These are phyloP conservation scores for Lasius platythorax DNA, from an alignment of 2,888 invertebrate species.

Conservation along the genomic window DNA sequence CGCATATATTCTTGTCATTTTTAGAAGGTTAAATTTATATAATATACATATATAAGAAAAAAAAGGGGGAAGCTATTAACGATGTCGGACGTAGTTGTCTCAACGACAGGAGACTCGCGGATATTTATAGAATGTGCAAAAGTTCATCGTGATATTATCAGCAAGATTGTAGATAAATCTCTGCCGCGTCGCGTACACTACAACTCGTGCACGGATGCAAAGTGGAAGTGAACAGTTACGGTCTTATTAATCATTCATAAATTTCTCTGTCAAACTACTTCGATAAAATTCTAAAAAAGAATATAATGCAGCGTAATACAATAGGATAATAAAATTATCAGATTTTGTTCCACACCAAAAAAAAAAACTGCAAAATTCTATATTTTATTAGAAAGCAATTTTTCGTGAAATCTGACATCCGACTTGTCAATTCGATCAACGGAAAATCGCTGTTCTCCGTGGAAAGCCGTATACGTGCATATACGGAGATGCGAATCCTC, in stretches of 20 bases:
- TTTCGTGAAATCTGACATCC: constrained; percentile 10
- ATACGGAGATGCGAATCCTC: not conserved
- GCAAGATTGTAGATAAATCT: constrained; percentile 50
- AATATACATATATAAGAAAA: constrained; percentile 47
- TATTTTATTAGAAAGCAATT: not conserved
- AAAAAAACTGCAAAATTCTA: not conserved
- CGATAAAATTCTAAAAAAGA: not conserved
- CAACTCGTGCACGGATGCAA: constrained; percentile 39
- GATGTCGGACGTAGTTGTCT: constrained; percentile 52
- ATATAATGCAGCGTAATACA: not conserved
- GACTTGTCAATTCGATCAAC: not conserved
- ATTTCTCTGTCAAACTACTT: constrained; percentile 2
- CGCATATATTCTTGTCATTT: constrained; percentile 80
- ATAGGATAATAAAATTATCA: constrained; percentile 1
- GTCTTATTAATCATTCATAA: constrained; percentile 19
- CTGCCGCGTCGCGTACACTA: constrained; percentile 53
- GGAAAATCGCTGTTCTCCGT: not conserved
- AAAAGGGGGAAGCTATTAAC: constrained; percentile 47
- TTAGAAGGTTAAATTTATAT: constrained; percentile 77
- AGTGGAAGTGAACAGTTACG: constrained; percentile 16
- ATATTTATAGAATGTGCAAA: constrained; percentile 46
- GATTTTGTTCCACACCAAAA: not conserved
- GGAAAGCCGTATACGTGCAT: constrained; percentile 8
- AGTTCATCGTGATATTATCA: constrained; percentile 54
- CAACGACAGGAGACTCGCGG: constrained; percentile 53